phyloP scores from a whole-genome alignment of 2,797 vertebrate genomes.

The Poeciliopsis gracilis region DNA sequence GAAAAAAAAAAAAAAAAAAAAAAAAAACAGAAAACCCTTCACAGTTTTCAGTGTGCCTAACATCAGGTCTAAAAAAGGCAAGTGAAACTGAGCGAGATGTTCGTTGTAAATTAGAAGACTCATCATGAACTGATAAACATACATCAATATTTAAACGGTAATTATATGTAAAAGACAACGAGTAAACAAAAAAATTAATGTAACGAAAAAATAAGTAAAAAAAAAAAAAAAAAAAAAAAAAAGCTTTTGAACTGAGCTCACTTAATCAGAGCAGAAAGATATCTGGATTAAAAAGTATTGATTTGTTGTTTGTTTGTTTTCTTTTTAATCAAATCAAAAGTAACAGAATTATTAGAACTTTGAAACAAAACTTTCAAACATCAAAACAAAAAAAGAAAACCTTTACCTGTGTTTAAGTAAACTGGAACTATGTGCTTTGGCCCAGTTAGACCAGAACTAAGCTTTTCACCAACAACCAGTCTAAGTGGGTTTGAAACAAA shows the following conservation, averaged over 20 bases:
- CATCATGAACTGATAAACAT: background rate
- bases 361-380: background rate
- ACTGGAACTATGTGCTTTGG: background rate
- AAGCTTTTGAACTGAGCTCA: background rate
- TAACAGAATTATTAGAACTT: background rate
- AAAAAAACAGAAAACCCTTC: conserved; percentile 11
- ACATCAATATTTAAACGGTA: background rate
- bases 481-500: background rate
- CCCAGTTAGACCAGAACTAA: background rate
- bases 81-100: conserved; percentile 12
- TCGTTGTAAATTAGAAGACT: conserved; percentile 14
- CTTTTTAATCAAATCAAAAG: background rate
- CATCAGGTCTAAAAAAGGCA: conserved; percentile 14
- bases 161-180: background rate
- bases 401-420: background rate
- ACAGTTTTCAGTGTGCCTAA: conserved; percentile 24
- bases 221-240: background rate
- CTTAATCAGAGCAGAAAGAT: background rate
- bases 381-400: background rate
- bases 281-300: background rate
- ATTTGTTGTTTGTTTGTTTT: background rate
- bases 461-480: background rate
- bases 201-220: background rate
- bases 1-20: conserved; percentile 29
- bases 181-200: background rate